Evolutionary conservation across 1,140 invertebrate genomes (phyloP).

Genomic region (Charaxes varanes): DNA sequence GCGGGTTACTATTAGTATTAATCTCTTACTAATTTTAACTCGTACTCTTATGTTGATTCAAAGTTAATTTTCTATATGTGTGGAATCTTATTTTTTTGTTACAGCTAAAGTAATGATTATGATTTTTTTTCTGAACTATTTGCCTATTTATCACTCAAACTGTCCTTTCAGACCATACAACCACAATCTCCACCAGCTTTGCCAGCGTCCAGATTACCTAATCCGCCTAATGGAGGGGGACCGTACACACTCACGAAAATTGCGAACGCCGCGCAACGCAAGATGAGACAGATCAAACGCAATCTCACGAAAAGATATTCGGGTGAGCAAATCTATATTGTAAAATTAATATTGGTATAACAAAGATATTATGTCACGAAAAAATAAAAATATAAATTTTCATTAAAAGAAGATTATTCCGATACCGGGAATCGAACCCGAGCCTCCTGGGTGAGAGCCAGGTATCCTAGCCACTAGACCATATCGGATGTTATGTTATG

Average conservation of each 20-base stretch:
- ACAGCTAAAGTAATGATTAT: too few species aligned
- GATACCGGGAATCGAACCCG: conserved; percentile 60
- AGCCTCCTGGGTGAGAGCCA: conserved; percentile 45
- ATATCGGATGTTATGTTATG: conserved; percentile 34
- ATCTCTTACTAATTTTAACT: too few species aligned
- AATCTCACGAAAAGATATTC: conserved; percentile 71
- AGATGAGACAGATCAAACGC: conserved; percentile 65
- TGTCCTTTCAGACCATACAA: conserved; percentile 37
- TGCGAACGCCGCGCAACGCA: conserved; percentile 73
- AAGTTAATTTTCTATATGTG: too few species aligned
- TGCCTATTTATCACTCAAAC: too few species aligned
- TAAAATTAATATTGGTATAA: conserved; percentile 5
- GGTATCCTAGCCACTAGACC: conserved; percentile 58
- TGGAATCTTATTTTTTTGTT: too few species aligned
- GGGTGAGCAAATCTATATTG: too few species aligned
- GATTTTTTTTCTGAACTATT: too few species aligned
- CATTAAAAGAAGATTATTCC: conserved; percentile 32
- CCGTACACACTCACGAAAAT: conserved; percentile 76
- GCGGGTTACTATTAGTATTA: too few species aligned
- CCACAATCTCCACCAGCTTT: conserved; percentile 56
- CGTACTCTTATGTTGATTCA: too few species aligned
- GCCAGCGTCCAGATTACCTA: conserved; percentile 74
- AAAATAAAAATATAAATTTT: conserved; percentile 18
- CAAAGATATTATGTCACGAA: conserved; percentile 8
- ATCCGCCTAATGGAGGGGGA: conserved; percentile 71